Evolutionary conservation across 1,140 invertebrate genomes (phyloP), one percentile per base, ranked within the genome.

Genomic region (Pseudobourletiella spinata): DNA sequence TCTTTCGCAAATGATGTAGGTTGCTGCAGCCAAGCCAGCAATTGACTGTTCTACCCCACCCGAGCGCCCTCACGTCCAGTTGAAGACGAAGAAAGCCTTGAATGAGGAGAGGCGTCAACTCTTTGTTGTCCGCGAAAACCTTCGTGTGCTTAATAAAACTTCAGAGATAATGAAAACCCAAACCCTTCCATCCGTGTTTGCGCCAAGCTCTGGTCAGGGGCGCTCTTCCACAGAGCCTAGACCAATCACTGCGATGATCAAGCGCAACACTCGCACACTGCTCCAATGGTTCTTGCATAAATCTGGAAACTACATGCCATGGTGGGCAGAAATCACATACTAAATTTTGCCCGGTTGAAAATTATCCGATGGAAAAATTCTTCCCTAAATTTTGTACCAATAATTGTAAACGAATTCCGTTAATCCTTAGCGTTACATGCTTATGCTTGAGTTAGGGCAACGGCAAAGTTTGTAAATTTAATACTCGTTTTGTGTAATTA

Each of bases 311-410:
- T 64, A 68, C 43, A 55, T 68, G 26, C 66, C 66, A 14, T 68
- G 66, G 66, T 68, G 66, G 66, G 66, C 66, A 15, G 54, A 68
- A 62, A 56, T 68, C 6, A 61, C 32, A 3, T 68, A 68, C 26
- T 64, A 39, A 61, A n/a, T 8, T 20, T 8, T 11, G 43, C n/a
- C 43, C 3, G n/a, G 43, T 11, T 8, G 24, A 46, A n/a, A n/a
- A n/a, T n/a, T n/a, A n/a, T n/a, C n/a, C n/a, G n/a, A n/a, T n/a
- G n/a, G n/a, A n/a, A n/a, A n/a, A n/a, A n/a, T n/a, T n/a, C n/a
- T n/a, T n/a, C n/a, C n/a, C 32, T 39, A 39, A 39, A 39, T 39
- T 39, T n/a, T n/a, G n/a, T n/a, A n/a, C n/a, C n/a, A n/a, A n/a
- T n/a, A n/a, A n/a, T n/a, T n/a, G n/a, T n/a, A n/a, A n/a, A n/a